Percentiles rank a stretch among this genome's conserved stretches.
Conservation (phyloP, 2,113 vertebrate genomes). For the Hipposideros armiger region DNA sequence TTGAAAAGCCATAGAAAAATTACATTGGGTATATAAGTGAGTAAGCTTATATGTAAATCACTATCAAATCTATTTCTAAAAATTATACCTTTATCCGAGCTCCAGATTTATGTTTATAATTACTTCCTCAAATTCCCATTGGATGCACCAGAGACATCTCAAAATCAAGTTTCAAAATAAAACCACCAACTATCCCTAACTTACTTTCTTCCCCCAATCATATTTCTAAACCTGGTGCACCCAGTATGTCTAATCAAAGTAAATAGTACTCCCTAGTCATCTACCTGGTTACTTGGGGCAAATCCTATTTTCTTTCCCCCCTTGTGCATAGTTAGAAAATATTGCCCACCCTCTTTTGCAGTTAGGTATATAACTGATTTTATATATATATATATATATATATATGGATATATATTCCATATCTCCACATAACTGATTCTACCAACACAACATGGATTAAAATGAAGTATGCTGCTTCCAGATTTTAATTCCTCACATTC, state of each 20-base stretch:
- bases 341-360: not conserved
- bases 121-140: not conserved
- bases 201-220: not conserved
- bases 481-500: not conserved
- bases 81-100: not conserved
- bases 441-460: not conserved
- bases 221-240: not conserved
- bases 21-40: accelerated
- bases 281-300: no score
- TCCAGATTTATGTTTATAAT: not conserved
- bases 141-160: not conserved
- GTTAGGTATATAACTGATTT: not conserved
- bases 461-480: not conserved
- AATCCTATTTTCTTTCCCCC: not conserved
- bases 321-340: not conserved
- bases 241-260: not conserved
- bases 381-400: no score
- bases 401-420: no score
- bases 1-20: not conserved
- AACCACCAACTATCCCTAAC: not conserved
- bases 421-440: not conserved
- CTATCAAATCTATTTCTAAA: not conserved
- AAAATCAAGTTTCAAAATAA: not conserved
- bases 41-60: not conserved
- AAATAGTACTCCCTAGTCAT: not conserved